Conservation (phyloP, 2,113 vertebrate genomes). For the Entomyzon cyanotis region DNA sequence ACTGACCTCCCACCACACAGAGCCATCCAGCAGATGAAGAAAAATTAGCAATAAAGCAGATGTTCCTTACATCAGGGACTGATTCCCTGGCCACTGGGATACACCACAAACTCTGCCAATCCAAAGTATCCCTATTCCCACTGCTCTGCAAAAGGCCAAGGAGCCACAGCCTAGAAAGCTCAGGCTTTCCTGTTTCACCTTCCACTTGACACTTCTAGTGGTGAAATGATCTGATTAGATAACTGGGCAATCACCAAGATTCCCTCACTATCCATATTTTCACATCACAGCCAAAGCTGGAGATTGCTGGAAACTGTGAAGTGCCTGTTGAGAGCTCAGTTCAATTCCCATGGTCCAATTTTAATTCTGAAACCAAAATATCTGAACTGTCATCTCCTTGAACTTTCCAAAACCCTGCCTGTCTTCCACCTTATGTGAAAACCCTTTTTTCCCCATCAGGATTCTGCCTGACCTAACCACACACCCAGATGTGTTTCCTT, state of each 20-base stretch:
- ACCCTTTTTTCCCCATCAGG: not conserved
- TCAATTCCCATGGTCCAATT: not conserved
- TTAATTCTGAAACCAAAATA: constrained; percentile 42
- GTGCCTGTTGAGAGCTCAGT: not conserved
- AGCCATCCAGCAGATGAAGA: not conserved
- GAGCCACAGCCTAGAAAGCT: not conserved
- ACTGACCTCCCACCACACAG: not conserved
- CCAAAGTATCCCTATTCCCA: not conserved
- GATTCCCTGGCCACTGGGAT: not conserved
- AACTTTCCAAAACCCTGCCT: not conserved
- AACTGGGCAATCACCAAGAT: constrained; percentile 7
- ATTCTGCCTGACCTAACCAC: not conserved
- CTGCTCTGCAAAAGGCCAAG: not conserved
- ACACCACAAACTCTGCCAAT: not conserved
- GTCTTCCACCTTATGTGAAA: not conserved
- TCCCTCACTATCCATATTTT: not conserved
- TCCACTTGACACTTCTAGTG: constrained; percentile 1
- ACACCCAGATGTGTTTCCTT: not conserved
- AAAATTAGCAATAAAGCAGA: not conserved
- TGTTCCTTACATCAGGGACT: not conserved
- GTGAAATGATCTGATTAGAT: constrained; percentile 39
- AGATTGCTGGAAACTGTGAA: not conserved
- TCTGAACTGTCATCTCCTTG: not conserved
- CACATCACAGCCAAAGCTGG: not conserved
- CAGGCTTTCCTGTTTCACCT: not conserved